Evolutionary conservation across 2,797 vertebrate genomes (phyloP).

Genomic region (Nasua narica): DNA sequence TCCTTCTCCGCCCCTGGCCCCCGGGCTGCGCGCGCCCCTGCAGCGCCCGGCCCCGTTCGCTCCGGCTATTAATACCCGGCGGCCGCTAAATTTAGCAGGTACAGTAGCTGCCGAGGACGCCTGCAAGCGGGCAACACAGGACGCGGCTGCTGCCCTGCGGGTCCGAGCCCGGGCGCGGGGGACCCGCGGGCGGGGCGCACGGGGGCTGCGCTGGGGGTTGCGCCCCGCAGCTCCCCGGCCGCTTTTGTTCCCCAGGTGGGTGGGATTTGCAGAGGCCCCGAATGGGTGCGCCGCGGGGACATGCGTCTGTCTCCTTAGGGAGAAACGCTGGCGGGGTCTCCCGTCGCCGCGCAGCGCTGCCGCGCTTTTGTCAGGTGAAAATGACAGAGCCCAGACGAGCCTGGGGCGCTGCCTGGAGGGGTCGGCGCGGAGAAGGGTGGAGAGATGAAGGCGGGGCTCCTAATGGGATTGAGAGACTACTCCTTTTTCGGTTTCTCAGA

Average conservation of each 20-base stretch:
- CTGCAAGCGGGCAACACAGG: not conserved
- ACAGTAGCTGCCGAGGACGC: constrained; percentile 63
- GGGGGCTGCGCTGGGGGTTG: not conserved
- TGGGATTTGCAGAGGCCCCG: not conserved
- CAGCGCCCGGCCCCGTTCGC: not conserved
- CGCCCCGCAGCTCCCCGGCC: not conserved
- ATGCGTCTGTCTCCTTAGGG: not conserved
- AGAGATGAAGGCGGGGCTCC: constrained; percentile 27
- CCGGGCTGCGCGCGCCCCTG: constrained; percentile 28
- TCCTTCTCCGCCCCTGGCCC: not conserved
- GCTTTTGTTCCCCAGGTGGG: constrained; percentile 68
- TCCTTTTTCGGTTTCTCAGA: constrained; percentile 42
- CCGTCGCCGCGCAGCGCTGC: not conserved
- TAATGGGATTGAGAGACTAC: not conserved
- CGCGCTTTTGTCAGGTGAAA: constrained; percentile 77
- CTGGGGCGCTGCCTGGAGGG: constrained; percentile 64
- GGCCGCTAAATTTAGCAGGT: constrained; percentile 79
- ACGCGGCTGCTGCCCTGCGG: not conserved
- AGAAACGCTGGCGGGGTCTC: not conserved
- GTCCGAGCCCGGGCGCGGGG: not conserved
- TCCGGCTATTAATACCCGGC: constrained; percentile 57
- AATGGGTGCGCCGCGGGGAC: constrained; percentile 29
- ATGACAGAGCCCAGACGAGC: not conserved
- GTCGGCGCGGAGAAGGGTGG: not conserved
- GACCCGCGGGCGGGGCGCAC: not conserved